These are phyloP conservation scores for Theretra japonica DNA, from an alignment of 2,888 invertebrate genomes.

Conservation along the genomic window DNA sequence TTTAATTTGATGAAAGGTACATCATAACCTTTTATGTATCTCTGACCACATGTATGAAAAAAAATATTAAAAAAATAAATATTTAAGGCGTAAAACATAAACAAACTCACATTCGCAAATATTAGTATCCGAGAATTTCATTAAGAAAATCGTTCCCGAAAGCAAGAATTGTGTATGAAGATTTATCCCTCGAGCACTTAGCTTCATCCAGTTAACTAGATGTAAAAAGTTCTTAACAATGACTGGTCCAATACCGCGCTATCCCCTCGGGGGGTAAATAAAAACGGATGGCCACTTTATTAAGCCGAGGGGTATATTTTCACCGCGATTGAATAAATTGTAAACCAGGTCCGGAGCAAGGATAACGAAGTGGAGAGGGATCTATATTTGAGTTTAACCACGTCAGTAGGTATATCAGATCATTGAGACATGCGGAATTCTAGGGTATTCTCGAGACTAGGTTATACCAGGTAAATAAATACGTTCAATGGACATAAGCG, in stretches of 20 bases:
- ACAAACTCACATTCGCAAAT: not conserved
- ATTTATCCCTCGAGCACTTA: slow-evolving; percentile 1
- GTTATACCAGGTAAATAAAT: too few relatives aligned
- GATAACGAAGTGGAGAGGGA: not conserved
- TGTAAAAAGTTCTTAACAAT: slow-evolving; percentile 13
- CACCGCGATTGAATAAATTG: slow-evolving; percentile 23
- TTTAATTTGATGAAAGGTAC: too few relatives aligned
- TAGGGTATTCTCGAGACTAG: too few relatives aligned
- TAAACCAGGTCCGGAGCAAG: not conserved
- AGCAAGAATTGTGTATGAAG: not conserved
- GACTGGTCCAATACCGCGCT: slow-evolving; percentile 12
- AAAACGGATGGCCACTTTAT: slow-evolving; percentile 18
- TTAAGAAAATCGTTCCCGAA: not conserved
- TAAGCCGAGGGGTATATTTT: slow-evolving; percentile 19
- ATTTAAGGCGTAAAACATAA: too few relatives aligned
- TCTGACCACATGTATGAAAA: too few relatives aligned
- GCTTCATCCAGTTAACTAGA: slow-evolving; percentile 5
- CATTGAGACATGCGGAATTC: too few relatives aligned
- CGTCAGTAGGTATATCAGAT: not conserved
- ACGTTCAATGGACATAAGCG: too few relatives aligned
- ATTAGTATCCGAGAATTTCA: not conserved
- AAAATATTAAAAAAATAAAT: too few relatives aligned
- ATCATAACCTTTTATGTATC: too few relatives aligned
- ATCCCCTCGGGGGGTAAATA: slow-evolving; percentile 20
- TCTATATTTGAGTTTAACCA: too few relatives aligned